phyloP scores from a whole-genome alignment of 2,888 invertebrate genomes.

The Platerodrilus igneus region DNA sequence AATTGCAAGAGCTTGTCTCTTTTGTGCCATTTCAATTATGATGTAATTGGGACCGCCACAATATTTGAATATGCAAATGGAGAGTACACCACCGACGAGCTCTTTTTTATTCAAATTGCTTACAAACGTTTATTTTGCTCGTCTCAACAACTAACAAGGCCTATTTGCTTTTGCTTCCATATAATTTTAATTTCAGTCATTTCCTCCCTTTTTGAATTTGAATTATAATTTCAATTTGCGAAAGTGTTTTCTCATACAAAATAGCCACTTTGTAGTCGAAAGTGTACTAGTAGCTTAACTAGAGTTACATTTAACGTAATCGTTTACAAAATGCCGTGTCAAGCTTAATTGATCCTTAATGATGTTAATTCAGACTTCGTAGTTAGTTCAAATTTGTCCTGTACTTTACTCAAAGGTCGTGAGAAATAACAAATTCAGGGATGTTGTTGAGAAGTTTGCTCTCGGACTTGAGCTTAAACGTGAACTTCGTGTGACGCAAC shows the following conservation, averaged over 20 bases:
- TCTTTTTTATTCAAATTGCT: constrained; percentile 40
- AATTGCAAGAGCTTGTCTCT: constrained; percentile 39
- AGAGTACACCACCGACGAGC: constrained; percentile 30
- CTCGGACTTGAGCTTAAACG: constrained; percentile 29
- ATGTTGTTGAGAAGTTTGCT: constrained; percentile 24
- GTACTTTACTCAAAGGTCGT: constrained; percentile 21
- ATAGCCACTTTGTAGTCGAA: constrained; percentile 4
- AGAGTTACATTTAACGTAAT: constrained; percentile 14
- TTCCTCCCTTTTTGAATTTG: constrained; percentile 15
- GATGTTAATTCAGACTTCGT: constrained; percentile 27
- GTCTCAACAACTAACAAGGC: constrained; percentile 34
- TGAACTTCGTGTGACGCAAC: constrained; percentile 27
- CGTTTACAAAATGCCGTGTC: constrained; percentile 13
- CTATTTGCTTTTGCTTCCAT: constrained; percentile 27
- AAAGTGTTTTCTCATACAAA: constrained; percentile 4
- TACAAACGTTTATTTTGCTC: constrained; percentile 41
- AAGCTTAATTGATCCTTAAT: constrained; percentile 27
- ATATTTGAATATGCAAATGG: constrained; percentile 46
- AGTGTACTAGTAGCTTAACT: constrained; percentile 1
- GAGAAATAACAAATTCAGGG: constrained; percentile 23
- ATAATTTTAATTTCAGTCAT: constrained; percentile 23
- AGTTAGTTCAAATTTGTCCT: constrained; percentile 27
- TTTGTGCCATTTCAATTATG: constrained; percentile 46
- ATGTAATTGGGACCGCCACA: constrained; percentile 45
- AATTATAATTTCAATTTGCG: constrained; percentile 16